Conservation (phyloP, 2,797 vertebrate genomes). For the Lepus townsendii region DNA sequence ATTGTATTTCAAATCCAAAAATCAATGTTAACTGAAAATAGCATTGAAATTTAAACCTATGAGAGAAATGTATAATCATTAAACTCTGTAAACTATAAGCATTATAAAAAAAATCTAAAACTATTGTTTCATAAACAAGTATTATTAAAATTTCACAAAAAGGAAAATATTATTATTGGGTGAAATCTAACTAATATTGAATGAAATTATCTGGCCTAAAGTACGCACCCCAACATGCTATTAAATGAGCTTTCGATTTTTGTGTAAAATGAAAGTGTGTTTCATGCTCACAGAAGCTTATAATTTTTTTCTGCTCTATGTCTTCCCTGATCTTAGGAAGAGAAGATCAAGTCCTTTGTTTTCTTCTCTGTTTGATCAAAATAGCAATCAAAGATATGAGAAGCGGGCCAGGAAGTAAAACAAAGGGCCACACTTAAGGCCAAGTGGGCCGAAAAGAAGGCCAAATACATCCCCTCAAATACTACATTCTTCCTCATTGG, state of each 20-base stretch:
- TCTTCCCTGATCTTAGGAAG: conserved; percentile 49
- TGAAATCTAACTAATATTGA: conserved; percentile 36
- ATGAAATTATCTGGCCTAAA: conserved; percentile 49
- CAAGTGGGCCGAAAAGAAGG: not conserved
- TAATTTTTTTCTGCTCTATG: conserved; percentile 39
- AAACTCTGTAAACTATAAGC: conserved; percentile 11
- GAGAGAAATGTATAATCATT: conserved; percentile 21
- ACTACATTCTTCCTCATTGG: not conserved
- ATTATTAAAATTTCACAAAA: conserved; percentile 51
- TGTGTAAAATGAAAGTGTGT: conserved; percentile 49
- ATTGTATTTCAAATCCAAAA: conserved; percentile 59
- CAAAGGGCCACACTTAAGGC: not conserved
- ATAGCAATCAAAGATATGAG: conserved; percentile 45
- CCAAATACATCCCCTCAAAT: not conserved
- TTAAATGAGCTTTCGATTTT: conserved; percentile 60
- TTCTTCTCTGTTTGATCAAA: conserved; percentile 54
- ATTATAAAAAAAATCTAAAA: conserved; percentile 49
- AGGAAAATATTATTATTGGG: conserved; percentile 51
- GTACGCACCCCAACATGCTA: conserved; percentile 45
- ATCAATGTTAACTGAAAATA: conserved; percentile 59
- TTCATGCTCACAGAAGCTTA: conserved; percentile 37
- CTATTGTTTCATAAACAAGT: conserved; percentile 33
- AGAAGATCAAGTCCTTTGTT: conserved; percentile 60
- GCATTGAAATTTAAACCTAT: conserved; percentile 56
- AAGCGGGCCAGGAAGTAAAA: not conserved